Evolutionary conservation across 2,113 vertebrate genomes (phyloP).

Genomic region (Ptyas mucosa): DNA sequence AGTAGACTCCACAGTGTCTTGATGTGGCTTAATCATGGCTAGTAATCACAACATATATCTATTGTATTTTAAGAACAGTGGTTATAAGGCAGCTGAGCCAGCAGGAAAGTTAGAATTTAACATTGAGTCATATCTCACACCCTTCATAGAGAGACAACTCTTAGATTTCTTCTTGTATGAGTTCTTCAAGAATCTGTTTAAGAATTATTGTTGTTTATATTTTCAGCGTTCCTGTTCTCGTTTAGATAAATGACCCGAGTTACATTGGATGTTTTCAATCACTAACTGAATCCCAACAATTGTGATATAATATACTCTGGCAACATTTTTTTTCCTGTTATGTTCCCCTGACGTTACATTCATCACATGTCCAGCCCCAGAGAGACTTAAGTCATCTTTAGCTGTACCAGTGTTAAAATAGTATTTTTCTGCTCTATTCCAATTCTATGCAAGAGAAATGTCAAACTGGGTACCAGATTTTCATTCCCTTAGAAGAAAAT

Average conservation of each 20-base stretch:
- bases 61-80: not conserved
- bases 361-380: not conserved
- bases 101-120: not conserved
- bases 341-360: not conserved
- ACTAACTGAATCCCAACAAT: not conserved
- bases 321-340: not conserved
- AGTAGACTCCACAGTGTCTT: not conserved
- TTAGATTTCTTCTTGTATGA: not conserved
- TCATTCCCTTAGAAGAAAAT: not conserved
- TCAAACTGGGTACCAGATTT: not conserved
- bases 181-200: not conserved
- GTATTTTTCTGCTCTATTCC: not conserved
- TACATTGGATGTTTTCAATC: not conserved
- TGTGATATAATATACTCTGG: not conserved
- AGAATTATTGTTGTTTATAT: not conserved
- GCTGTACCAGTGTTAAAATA: not conserved
- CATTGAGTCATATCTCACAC: not conserved
- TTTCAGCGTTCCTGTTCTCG: not conserved
- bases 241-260: not conserved
- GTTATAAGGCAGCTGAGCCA: not conserved
- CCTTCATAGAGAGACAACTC: not conserved
- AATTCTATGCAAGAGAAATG: not conserved
- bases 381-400: not conserved
- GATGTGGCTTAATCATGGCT: not conserved
- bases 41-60: not conserved